Base-by-base conservation (phyloP, 2,888 invertebrate genomes). In the Drosophila suboccidentalis region DNA sequence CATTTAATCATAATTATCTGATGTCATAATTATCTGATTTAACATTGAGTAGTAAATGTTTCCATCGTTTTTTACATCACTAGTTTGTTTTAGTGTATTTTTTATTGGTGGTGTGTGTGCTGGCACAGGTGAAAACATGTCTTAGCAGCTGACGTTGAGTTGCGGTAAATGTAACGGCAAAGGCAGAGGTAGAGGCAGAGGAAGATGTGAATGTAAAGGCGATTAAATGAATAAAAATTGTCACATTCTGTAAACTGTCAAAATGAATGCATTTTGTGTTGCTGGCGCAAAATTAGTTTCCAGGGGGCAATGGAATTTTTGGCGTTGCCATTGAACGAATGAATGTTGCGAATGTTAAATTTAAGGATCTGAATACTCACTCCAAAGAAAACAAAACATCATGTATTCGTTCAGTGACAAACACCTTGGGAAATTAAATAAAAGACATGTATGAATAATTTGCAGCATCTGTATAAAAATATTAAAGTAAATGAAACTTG, bases 151-250 rank as follows among this genome's bases (percentile, higher is more conserved):
- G 39, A 50, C n/a, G 39, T 41, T 43, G 41, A 36, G 55, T 22
- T 55, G 51, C 26, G 51, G 38, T 38, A 38, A 38, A 51, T 38
- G 26, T 32, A 34, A 11, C 9, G 15, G 17, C 6, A 32, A 17
- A 22, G 34, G 8, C 13, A 50, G 17, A 22, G 34, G 32, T 34
- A 13, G 54, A 47, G 62, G n/a, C n/a, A n/a, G n/a, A n/a, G n/a
- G n/a, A n/a, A n/a, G n/a, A n/a, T n/a, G n/a, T 55, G 54, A 70
- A 60, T 71, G 65, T 50, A 47, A 62, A 66, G 60, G 68, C 75
- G 61, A 69, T 75, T 68, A 78, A 78, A 75, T 71, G 78, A 73
- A 71, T 80, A 73, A 83, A 78, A 77, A 79, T 61, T 80, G 76
- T 69, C 74, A 69, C 70, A 71, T 76, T 68, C 68, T 55, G 79